Percentiles rank a stretch among this genome's conserved stretches.
These are phyloP conservation scores for Bombus sibiricus DNA, from an alignment of 1,140 invertebrate species.

Conservation along the genomic window DNA sequence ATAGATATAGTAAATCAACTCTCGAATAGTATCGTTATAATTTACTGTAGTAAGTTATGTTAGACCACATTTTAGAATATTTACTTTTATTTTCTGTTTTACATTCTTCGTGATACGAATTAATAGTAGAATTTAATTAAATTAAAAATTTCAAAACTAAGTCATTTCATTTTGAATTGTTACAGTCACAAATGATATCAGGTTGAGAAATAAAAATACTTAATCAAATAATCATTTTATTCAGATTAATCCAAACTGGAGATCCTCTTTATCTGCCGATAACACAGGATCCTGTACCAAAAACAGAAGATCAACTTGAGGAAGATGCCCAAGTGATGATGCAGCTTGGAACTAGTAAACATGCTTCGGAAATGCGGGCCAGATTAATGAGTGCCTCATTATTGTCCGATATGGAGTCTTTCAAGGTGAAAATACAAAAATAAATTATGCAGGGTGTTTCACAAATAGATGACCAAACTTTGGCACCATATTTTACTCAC, in stretches of 20 bases:
- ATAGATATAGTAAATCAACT: background rate
- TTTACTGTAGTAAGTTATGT: too few relatives aligned
- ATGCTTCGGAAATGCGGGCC: conserved; percentile 92
- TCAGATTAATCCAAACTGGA: conserved; percentile 85
- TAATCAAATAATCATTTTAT: background rate
- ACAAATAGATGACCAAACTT: too few relatives aligned
- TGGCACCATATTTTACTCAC: too few relatives aligned
- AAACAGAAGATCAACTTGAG: conserved; percentile 98
- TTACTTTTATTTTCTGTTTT: too few relatives aligned
- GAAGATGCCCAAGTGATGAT: conserved; percentile 96
- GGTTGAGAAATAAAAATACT: too few relatives aligned
- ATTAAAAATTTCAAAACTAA: too few relatives aligned
- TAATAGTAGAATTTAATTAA: too few relatives aligned
- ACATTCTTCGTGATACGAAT: too few relatives aligned
- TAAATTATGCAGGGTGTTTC: background rate
- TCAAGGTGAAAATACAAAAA: conserved; percentile 86
- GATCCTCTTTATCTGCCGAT: conserved; percentile 92
- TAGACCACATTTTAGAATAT: too few relatives aligned
- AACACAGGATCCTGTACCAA: conserved; percentile 97
- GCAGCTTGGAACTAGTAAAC: conserved; percentile 92
- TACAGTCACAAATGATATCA: too few relatives aligned
- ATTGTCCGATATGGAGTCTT: conserved; percentile 98
- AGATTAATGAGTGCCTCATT: conserved; percentile 97
- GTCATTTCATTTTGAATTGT: too few relatives aligned
- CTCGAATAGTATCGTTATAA: too few relatives aligned